Evolutionary conservation across 2,797 vertebrate species (phyloP), one percentile per base, ranked within the genome.

Genomic region (Chrysocyon brachyurus): DNA sequence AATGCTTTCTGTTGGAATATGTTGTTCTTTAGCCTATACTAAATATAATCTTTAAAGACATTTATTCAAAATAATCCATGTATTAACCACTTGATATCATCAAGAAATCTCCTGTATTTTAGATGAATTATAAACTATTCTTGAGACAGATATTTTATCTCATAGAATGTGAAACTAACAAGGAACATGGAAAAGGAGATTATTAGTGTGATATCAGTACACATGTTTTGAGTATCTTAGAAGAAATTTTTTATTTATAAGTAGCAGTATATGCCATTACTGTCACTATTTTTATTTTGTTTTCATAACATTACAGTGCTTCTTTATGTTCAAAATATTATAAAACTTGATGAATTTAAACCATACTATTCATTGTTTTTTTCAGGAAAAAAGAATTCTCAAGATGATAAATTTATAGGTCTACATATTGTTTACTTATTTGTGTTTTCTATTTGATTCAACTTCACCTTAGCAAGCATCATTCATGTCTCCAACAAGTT

Each of bases 401-500:
- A 40, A 56, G 33, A 64, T 0, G 70, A 59, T 72, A 72, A 64
- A 6, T 31, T 49, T 95, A 46, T 49, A 11, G 40, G 1, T 84
- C 24, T 36, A 61, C 5, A 33, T 92, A 70, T 63, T 31, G 5
- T 54, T 36, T 82, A 21, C 26, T 84, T 68, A 85, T 86, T 70
- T 79, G 68, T 56, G 36, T 49, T 92, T 73, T 40, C 2, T 54
- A 3, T 66, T 96, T 66, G 49, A 6, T 49, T 92, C 3, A 91
- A n/a, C 10, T 87, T 96, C 0, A 61, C 88, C 95, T 97, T 94
- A 72, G 2, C 68, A 86, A 75, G 3, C 64, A 79, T 83, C 6
- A 5, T 36, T 68, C 33, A 12, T 61, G 8, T 79, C 12, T 87
- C 22, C n/a, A 57, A 89, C 46, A 89, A 64, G 5, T 46, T 89